Evolutionary conservation across 1,140 invertebrate genomes (phyloP).

Genomic region (Harlomillsia oculata): DNA sequence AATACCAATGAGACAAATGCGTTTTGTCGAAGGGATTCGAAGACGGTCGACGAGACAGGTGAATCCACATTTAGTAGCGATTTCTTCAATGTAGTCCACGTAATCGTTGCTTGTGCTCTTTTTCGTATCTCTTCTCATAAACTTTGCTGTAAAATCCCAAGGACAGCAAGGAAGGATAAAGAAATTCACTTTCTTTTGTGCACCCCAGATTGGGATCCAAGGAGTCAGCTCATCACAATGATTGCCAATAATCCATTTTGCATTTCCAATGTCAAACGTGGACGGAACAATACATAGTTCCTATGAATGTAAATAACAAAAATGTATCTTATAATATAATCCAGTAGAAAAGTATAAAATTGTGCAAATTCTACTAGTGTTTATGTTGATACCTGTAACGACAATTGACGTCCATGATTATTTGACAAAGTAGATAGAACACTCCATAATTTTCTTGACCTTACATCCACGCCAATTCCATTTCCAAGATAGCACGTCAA

Average conservation of each 20-base stretch:
- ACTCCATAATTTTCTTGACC: conserved; percentile 83
- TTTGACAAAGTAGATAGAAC: background rate
- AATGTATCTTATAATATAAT: background rate
- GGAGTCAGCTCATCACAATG: conserved; percentile 97
- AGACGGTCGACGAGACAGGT: conserved; percentile 65
- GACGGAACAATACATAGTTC: background rate
- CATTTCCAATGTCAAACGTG: conserved; percentile 29
- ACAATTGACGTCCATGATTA: background rate
- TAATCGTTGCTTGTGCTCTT: conserved; percentile 74
- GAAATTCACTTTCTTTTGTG: conserved; percentile 61
- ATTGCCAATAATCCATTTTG: conserved; percentile 92
- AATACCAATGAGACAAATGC: conserved; percentile 67
- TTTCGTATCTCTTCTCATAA: conserved; percentile 50
- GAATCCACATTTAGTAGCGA: conserved; percentile 69
- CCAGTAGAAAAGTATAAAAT: no score
- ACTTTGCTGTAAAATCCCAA: conserved; percentile 78
- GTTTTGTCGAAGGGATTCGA: conserved; percentile 91
- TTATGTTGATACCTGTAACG: background rate
- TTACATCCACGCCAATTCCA: conserved; percentile 84
- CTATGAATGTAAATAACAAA: background rate
- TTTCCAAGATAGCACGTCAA: conserved; percentile 68
- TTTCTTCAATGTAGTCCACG: conserved; percentile 59
- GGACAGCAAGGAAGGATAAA: conserved; percentile 92
- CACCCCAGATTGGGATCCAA: conserved; percentile 90
- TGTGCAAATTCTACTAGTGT: background rate